Base-by-base conservation (phyloP, 2,888 invertebrate species). In the Apodemia mormo region DNA sequence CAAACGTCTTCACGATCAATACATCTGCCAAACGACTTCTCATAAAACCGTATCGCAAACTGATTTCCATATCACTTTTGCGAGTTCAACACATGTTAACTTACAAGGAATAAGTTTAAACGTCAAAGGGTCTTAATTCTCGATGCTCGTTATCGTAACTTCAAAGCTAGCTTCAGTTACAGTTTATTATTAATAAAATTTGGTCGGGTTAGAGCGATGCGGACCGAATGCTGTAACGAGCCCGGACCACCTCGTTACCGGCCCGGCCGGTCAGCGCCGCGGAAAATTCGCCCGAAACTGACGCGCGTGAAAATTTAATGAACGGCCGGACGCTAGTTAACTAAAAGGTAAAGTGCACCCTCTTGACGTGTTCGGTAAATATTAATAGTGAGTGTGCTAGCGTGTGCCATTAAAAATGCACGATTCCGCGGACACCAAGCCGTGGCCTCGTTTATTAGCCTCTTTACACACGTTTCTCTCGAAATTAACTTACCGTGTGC, bases 241-340 rank as follows among this genome's bases (percentile, higher is more conserved):
- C 33, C n/a, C n/a, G 89, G 88, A 69, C 77, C 79, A 74, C 77
- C 80, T 81, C 81, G 82, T 81, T 81, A 81, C 78, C 80, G 81
- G 80, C 84, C 85, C 84, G 86, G 84, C 86, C 91, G 87, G 89
- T 87, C 92, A 90, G 86, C 89, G 88, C 92, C 90, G 92, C 92
- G 92, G 92, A 92, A 93, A 93, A 92, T 92, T 92, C 85, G 89
- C 85, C 91, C 91, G 88, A 92, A 93, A 92, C 92, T 92, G 93
- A 92, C 92, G 92, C 93, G 92, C 93, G 93, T 93, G 93, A 93
- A 93, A 93, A 93, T 93, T 93, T 93, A 93, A 93, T 93, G 93
- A 93, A 93, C 93, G 89, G 90, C 92, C 90, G 92, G 92, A 92
- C 92, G 92, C 91, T 92, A 93, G 93, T 93, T 92, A 92, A 92